These are phyloP conservation scores for Hephaestus fuliginosus DNA, from an alignment of 2,797 vertebrate species.

Conservation along the genomic window DNA sequence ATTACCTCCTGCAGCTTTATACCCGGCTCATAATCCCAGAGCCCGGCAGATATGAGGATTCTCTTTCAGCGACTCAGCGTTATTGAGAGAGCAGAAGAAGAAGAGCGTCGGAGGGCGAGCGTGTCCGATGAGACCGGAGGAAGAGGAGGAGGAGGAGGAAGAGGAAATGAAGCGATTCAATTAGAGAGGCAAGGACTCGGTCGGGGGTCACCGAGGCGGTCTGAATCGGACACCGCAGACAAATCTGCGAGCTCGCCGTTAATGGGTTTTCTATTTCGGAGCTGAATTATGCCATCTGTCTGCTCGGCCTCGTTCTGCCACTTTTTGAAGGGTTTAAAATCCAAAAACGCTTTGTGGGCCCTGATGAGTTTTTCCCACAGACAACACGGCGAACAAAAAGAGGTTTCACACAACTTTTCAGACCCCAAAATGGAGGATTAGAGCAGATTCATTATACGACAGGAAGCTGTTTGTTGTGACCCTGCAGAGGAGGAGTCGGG, in stretches of 20 bases:
- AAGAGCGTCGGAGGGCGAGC: conserved; percentile 29
- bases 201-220: conserved; percentile 52
- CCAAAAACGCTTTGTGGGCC: conserved; percentile 41
- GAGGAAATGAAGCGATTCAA: conserved; percentile 66
- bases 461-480: conserved; percentile 1
- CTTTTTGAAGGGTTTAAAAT: conserved; percentile 61
- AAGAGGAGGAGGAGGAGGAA: conserved; percentile 16
- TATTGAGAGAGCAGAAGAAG: conserved; percentile 51
- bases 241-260: conserved; percentile 57
- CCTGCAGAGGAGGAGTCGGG: not conserved
- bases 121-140: conserved; percentile 41
- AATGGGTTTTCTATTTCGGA: conserved; percentile 61
- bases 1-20: conserved; percentile 66
- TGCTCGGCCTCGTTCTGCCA: conserved; percentile 69
- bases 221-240: conserved; percentile 49
- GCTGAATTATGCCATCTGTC: conserved; percentile 60
- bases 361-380: conserved; percentile 39
- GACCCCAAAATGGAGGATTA: conserved; percentile 26
- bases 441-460: conserved; percentile 33
- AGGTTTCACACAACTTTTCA: conserved; percentile 17
- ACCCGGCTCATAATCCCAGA: conserved; percentile 60
- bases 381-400: conserved; percentile 23
- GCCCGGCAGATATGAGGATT: conserved; percentile 49
- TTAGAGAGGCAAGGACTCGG: conserved; percentile 54
- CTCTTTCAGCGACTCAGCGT: conserved; percentile 62